A percentile compares a stretch with the other conserved stretches of the same genome.
phyloP scores from a whole-genome alignment of 2,113 vertebrate genomes.

The Apodemus sylvaticus region DNA sequence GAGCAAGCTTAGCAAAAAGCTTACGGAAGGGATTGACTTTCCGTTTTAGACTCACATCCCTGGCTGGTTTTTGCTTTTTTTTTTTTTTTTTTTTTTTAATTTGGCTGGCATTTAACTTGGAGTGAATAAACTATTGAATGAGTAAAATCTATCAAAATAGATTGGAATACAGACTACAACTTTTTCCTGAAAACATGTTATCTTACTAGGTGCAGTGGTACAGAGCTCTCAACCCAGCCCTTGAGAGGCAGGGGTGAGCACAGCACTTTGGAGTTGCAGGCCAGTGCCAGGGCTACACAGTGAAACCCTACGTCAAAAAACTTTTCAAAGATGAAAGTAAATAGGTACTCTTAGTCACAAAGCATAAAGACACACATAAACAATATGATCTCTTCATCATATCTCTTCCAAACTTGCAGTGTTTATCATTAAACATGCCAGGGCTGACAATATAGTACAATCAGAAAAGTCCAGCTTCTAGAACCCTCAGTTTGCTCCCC shows the following conservation, averaged over 20 bases:
- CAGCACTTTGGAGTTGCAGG: not conserved
- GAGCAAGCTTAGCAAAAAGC: constrained; percentile 40
- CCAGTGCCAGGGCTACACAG: not conserved
- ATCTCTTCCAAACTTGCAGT: not conserved
- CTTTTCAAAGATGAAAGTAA: not conserved
- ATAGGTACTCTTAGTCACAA: constrained; percentile 13
- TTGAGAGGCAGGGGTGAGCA: not conserved
- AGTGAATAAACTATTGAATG: constrained; percentile 32
- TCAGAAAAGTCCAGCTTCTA: not conserved
- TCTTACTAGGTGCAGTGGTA: not conserved
- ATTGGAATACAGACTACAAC: not conserved
- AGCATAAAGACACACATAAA: constrained; percentile 29
- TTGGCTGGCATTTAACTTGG: constrained; percentile 51
- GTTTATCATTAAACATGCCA: constrained; percentile 37
- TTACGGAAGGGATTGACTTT: constrained; percentile 46
- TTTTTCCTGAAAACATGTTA: constrained; percentile 39
- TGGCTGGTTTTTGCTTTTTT: not conserved
- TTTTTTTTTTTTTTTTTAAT: not conserved
- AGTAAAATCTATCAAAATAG: not conserved
- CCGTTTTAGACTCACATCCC: constrained; percentile 14
- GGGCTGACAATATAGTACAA: not conserved
- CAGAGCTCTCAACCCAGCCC: not conserved
- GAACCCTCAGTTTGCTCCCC: not conserved
- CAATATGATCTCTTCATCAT: constrained; percentile 10
- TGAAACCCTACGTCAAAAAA: not conserved